phyloP scores from a whole-genome alignment of 2,797 vertebrate species.

The Ceyx erithaca region DNA sequence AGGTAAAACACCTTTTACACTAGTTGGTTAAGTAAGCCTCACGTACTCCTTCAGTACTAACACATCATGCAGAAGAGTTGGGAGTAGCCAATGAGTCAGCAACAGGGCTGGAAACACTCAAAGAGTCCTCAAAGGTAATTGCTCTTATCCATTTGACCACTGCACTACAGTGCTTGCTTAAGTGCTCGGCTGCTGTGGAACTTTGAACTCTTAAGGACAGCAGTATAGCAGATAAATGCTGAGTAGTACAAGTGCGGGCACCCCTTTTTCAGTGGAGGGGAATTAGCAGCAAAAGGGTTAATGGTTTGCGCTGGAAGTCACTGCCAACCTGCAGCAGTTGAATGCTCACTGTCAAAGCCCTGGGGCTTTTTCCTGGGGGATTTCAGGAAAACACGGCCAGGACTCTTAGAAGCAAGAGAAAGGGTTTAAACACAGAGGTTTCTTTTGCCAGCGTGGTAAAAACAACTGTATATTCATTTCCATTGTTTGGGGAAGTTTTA shows the following conservation, averaged over 20 bases:
- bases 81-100: not conserved
- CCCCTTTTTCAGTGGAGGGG: not conserved
- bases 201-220: conserved; percentile 49
- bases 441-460: not conserved
- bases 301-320: not conserved
- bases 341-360: not conserved
- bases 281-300: conserved; percentile 26
- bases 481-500: not conserved
- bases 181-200: conserved; percentile 41
- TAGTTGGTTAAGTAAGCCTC: not conserved
- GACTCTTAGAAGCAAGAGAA: conserved; percentile 9
- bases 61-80: not conserved
- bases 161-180: conserved; percentile 18
- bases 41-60: not conserved
- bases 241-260: not conserved
- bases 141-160: conserved; percentile 34
- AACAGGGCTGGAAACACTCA: not conserved
- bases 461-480: not conserved
- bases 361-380: not conserved
- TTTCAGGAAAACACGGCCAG: conserved; percentile 20
- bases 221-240: not conserved
- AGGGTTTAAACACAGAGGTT: conserved; percentile 25
- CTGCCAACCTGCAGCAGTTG: not conserved
- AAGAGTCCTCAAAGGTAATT: not conserved
- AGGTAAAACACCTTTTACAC: not conserved